Evolutionary conservation across 2,888 invertebrate species (phyloP).

Genomic region (Galerucella pusilla): DNA sequence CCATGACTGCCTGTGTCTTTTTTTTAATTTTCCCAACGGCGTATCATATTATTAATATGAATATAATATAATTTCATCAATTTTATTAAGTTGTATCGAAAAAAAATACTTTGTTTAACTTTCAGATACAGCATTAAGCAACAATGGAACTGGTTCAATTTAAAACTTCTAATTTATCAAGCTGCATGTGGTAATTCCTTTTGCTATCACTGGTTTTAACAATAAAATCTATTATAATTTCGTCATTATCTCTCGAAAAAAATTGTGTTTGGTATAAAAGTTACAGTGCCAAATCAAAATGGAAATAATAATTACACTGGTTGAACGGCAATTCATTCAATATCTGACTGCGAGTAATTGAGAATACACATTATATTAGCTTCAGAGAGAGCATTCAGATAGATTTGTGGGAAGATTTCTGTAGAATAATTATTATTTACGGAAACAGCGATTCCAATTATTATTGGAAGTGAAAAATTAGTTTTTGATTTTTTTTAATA

Average conservation of each 20-base stretch:
- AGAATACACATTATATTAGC: conserved; percentile 11
- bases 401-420: conserved; percentile 19
- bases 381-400: conserved; percentile 7
- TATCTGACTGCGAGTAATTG: conserved; percentile 34
- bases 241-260: conserved; percentile 7
- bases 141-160: not conserved
- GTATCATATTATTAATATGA: too few relatives aligned
- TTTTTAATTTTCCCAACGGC: too few relatives aligned
- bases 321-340: conserved; percentile 35
- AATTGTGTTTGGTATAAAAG: conserved; percentile 31
- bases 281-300: conserved; percentile 29
- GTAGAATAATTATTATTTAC: not conserved
- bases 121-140: not conserved
- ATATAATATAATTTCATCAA: too few relatives aligned
- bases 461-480: not conserved
- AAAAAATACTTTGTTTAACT: too few relatives aligned
- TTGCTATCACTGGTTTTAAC: conserved; percentile 15
- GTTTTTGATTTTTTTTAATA: not conserved
- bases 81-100: too few relatives aligned
- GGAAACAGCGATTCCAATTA: not conserved
- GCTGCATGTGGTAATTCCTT: conserved; percentile 18
- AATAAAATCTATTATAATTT: conserved; percentile 28
- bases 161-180: conserved; percentile 9
- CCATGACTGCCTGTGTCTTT: too few relatives aligned
- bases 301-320: conserved; percentile 35